A percentile compares a stretch with the other conserved stretches of the same genome.
Conservation (phyloP, 37 sponge, comb jelly and placozoan species). For the Chondrilla cf. caribensis region DNA sequence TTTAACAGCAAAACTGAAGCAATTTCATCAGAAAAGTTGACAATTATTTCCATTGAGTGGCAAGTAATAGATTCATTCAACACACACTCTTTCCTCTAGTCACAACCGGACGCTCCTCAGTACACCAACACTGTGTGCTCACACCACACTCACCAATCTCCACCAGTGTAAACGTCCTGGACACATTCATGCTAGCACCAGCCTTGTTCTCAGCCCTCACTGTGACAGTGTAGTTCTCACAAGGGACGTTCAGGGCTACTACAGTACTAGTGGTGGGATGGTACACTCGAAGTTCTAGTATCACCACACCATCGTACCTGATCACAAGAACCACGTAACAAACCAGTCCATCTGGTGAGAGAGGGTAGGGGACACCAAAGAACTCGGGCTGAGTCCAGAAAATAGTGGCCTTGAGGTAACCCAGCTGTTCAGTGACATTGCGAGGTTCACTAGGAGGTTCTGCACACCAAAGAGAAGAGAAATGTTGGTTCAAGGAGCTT, state of each 20-base stretch:
- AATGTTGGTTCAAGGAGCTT: neutral
- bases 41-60: no score
- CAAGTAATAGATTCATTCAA: no score
- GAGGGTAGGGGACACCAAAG: neutral
- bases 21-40: no score
- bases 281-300: neutral
- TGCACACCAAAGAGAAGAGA: neutral
- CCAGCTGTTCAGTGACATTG: neutral
- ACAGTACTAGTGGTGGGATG: neutral
- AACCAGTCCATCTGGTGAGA: neutral
- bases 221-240: conserved; percentile 7
- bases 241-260: neutral
- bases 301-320: neutral
- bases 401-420: neutral
- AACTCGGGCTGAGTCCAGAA: neutral
- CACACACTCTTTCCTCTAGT: no score
- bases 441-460: neutral
- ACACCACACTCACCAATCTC: neutral
- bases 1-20: no score
- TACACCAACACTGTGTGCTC: no score
- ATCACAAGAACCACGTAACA: neutral
- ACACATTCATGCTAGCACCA: neutral
- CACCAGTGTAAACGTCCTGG: neutral
- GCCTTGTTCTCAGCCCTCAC: neutral
- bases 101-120: no score